Base-by-base conservation (phyloP, 2,113 vertebrate genomes). In the Alouatta palliata region DNA sequence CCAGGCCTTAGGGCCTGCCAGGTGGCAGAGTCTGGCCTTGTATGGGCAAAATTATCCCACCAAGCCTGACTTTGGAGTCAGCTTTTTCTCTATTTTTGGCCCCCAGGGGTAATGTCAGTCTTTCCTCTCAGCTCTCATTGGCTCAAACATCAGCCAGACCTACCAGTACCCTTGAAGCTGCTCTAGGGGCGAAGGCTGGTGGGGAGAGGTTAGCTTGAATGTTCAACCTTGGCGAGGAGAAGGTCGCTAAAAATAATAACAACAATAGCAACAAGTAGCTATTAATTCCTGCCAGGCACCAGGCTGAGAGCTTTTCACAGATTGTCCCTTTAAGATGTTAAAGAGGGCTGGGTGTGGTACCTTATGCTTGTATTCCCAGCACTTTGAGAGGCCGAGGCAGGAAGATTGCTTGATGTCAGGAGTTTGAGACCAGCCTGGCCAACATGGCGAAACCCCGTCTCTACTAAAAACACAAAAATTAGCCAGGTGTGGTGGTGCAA, bases 31-130 rank as follows among this genome's bases (percentile, higher is more conserved):
- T 88, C 71, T 32, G 49, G 49, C 96, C 97, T 98, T 98, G 96
- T 97, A 96, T 30, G 96, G 95, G 92, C 98, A 98, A 97, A 97
- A 87, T 77, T 37, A 76, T 94, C 94, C 83, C 47, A 49, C 88
- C 77, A 49, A 82, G 94, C 75, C 85, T 84, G 91, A 49, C 97
- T 95, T 80, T 47, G 91, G 91, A 61, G 2, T 3, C 80, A 23
- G 75, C 87, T 87, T 91, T 97, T 14, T 93, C 97, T 94, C 93
- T 96, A 96, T 97, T 97, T 97, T 95, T 77, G 82, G 94, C 64
- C 79, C 79, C 64, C 0, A 6, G 52, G 90, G 83, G 43, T 43
- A 43, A 56, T 64, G 85, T 37, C 8, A 0, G 35, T 71, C 85
- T 94, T 84, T 92, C 82, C 82, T 77, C 56, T 70, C 17, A 11